These are phyloP conservation scores for Caerostris darwini DNA, from an alignment of 1,140 invertebrate genomes.

Conservation along the genomic window DNA sequence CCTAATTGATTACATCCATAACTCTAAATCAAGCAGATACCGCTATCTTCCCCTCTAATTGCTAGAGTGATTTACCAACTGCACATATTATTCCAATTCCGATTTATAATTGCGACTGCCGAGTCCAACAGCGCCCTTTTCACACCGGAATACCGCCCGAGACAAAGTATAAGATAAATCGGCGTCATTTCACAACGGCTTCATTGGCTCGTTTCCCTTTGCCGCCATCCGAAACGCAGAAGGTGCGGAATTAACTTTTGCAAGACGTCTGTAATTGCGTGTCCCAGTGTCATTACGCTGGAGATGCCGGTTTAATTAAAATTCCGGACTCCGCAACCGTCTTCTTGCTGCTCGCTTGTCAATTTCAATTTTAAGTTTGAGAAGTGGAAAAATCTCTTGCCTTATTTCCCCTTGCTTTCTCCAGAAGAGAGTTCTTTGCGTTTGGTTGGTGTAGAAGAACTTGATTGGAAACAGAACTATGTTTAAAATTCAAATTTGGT, in stretches of 20 bases:
- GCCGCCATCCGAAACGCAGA: background rate
- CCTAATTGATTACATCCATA: background rate
- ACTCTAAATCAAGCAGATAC: background rate
- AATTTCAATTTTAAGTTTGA: background rate
- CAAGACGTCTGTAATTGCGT: constrained; percentile 6
- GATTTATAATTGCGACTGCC: background rate
- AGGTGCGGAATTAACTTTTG: constrained; percentile 30
- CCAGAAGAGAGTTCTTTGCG: too few relatives aligned
- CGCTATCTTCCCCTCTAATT: background rate
- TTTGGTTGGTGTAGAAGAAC: too few relatives aligned
- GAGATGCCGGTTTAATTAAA: constrained; percentile 49
- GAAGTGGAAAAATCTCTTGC: background rate
- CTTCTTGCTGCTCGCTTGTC: background rate
- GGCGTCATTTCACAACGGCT: constrained; percentile 1
- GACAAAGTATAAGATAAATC: constrained; percentile 24
- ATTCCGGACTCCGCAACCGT: background rate
- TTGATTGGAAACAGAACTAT: too few relatives aligned
- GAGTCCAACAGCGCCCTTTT: background rate
- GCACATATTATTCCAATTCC: background rate
- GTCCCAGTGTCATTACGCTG: background rate
- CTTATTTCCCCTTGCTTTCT: too few relatives aligned
- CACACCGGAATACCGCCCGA: background rate
- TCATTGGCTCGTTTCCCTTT: background rate
- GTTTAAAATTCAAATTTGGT: too few relatives aligned
- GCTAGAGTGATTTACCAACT: background rate